phyloP scores from a whole-genome alignment of 2,888 invertebrate species.

The Ochlodes sylvanus region DNA sequence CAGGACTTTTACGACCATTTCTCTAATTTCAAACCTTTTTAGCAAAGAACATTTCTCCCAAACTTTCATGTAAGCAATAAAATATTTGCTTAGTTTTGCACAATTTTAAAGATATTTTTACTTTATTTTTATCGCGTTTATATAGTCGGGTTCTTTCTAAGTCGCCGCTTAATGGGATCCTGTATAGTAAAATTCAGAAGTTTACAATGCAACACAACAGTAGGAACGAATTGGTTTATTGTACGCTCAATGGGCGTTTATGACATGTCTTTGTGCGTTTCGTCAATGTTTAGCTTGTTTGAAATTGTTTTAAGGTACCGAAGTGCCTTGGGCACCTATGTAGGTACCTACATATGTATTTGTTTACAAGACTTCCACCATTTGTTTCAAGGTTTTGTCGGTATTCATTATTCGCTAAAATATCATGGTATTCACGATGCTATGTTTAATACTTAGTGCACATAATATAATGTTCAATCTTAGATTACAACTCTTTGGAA shows the following conservation, averaged over 20 bases:
- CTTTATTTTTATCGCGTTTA: constrained; percentile 44
- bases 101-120: constrained; percentile 56
- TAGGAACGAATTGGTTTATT: constrained; percentile 79
- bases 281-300: constrained; percentile 35
- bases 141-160: constrained; percentile 48
- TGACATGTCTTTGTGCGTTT: constrained; percentile 45
- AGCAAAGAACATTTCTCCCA: constrained; percentile 58
- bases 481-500: too few relatives aligned
- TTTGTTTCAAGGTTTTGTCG: constrained; percentile 25
- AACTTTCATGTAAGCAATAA: constrained; percentile 39
- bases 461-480: too few relatives aligned
- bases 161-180: constrained; percentile 69
- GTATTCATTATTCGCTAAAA: constrained; percentile 12
- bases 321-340: constrained; percentile 42
- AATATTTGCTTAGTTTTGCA: constrained; percentile 53
- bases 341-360: too few relatives aligned
- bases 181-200: constrained; percentile 70
- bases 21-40: constrained; percentile 48
- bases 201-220: constrained; percentile 74
- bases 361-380: constrained; percentile 28
- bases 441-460: too few relatives aligned
- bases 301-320: constrained; percentile 65
- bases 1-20: constrained; percentile 30
- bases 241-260: constrained; percentile 74
- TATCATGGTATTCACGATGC: background rate